Evolutionary conservation across 2,113 vertebrate species (phyloP).

Genomic region (Fregetta grallaria): DNA sequence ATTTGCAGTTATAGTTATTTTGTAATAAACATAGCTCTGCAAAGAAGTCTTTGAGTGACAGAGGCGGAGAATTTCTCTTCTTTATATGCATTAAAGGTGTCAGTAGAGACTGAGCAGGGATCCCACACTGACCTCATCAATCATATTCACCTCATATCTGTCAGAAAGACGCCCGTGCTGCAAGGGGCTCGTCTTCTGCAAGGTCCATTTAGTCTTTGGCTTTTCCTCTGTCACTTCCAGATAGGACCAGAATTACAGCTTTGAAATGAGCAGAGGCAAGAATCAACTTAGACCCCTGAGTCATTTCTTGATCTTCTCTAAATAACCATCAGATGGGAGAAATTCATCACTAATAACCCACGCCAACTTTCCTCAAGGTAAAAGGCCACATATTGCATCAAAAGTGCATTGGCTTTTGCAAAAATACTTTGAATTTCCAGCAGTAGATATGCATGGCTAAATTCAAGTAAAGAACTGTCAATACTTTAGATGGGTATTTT

Average conservation of each 20-base stretch:
- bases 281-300: neutral
- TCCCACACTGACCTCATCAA: neutral
- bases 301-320: neutral
- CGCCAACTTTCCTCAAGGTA: neutral
- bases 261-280: neutral
- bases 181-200: neutral
- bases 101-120: neutral
- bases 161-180: neutral
- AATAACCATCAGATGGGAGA: neutral
- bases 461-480: neutral
- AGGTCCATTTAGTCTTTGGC: neutral
- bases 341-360: neutral
- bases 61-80: neutral
- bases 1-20: slow-evolving; percentile 65
- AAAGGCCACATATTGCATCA: neutral
- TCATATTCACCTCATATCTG: neutral
- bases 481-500: neutral
- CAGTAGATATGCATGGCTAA: neutral
- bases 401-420: neutral
- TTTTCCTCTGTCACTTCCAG: neutral
- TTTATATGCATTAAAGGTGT: neutral
- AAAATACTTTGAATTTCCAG: neutral
- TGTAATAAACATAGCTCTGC: slow-evolving; percentile 35
- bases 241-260: neutral
- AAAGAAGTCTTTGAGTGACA: slow-evolving; percentile 7